A percentile compares a stretch with the other conserved stretches of the same genome.
Conservation (phyloP, 1,140 invertebrate genomes). For the Acromyrmex heyeri region DNA sequence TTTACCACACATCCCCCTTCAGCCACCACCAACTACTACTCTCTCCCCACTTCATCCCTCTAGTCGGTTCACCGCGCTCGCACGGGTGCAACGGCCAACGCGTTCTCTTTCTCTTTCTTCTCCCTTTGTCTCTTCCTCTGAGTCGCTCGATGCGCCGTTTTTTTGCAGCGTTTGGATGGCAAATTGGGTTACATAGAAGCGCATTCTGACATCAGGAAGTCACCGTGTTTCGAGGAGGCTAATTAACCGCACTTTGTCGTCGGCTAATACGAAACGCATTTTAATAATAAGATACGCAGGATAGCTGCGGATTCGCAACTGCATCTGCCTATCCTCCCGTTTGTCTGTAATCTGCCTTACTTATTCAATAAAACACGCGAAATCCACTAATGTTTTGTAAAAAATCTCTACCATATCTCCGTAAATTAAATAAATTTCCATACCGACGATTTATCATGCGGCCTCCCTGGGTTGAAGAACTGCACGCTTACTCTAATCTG, state of each 20-base stretch:
- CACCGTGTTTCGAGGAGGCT: slow-evolving; percentile 48
- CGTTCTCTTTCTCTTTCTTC: slow-evolving; percentile 10
- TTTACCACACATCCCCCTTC: slow-evolving; percentile 23
- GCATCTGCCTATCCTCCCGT: background rate
- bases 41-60: slow-evolving; percentile 20
- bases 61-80: slow-evolving; percentile 6
- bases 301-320: slow-evolving; percentile 1
- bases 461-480: no score
- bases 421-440: slow-evolving; percentile 55
- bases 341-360: background rate
- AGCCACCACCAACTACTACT: slow-evolving; percentile 30
- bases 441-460: slow-evolving; percentile 30
- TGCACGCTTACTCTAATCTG: slow-evolving; percentile 16
- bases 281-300: slow-evolving; percentile 22
- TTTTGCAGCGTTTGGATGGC: slow-evolving; percentile 56
- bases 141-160: slow-evolving; percentile 30
- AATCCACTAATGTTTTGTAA: background rate
- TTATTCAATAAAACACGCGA: background rate
- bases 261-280: slow-evolving; percentile 36
- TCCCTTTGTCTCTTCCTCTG: slow-evolving; percentile 33
- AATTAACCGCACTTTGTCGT: slow-evolving; percentile 71
- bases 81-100: slow-evolving; percentile 31
- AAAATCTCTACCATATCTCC: background rate
- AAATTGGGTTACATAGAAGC: slow-evolving; percentile 76
- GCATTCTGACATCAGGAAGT: slow-evolving; percentile 71